phyloP scores from a whole-genome alignment of 2,797 vertebrate genomes.

The Thamnophis elegans region DNA sequence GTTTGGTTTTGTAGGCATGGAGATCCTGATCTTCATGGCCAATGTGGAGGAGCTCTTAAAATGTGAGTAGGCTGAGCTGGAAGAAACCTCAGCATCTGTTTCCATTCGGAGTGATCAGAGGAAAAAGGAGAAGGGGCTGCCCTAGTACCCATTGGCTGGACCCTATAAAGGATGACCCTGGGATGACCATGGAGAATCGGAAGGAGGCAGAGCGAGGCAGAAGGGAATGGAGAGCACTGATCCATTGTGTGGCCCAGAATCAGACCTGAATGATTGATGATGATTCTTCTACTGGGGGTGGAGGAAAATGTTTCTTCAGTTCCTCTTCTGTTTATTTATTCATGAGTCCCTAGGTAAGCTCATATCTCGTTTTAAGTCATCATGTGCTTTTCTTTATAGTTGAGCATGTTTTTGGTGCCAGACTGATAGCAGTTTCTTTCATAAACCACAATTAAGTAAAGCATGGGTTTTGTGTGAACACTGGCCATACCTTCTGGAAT shows the following conservation, averaged over 20 bases:
- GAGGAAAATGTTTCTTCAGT: neutral
- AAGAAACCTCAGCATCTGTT: too few species aligned
- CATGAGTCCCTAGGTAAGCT: neutral
- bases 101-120: neutral
- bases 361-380: neutral
- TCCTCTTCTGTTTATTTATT: neutral
- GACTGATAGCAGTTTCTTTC: neutral
- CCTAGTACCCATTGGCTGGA: neutral
- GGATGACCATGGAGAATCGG: neutral
- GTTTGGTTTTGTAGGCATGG: neutral
- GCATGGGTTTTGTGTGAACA: too few species aligned
- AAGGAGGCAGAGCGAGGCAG: neutral
- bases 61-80: neutral
- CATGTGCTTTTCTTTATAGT: neutral
- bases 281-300: neutral
- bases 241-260: neutral
- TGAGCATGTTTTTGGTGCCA: neutral
- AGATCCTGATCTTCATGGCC: slow-evolving; percentile 2
- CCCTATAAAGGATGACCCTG: neutral
- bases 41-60: neutral
- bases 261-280: neutral
- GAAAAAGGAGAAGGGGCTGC: neutral
- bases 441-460: neutral
- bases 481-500: neutral
- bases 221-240: neutral